Evolutionary conservation across 2,888 invertebrate genomes (phyloP), one percentile per base, ranked within the genome.

Genomic region (Parnassius glacialis): DNA sequence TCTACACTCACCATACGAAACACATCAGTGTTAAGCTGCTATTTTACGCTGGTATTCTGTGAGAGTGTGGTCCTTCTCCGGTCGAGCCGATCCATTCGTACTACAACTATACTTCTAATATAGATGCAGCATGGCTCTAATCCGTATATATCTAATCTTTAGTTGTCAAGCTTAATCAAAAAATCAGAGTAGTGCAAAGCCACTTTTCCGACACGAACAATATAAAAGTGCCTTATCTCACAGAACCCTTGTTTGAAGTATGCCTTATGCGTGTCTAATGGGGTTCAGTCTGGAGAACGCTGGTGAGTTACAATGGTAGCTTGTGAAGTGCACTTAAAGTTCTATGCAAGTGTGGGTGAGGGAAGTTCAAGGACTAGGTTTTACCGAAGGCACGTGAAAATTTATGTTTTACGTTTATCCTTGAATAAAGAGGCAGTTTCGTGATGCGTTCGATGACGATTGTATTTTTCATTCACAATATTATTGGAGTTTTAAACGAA

Each of bases 191-290:
- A 47, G 52, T 57, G 48, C 44, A 51, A 25, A 57, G 57, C 48
- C 52, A 13, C 48, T 53, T 25, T 50, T 50, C 25, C 3, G 34
- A 0, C 3, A 25, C 16, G 45, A 61, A 61, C 52, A 61, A 61
- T 57, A 43, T 16, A 52, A 51, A 51, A 42, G 41, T 54, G 45
- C 41, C 44, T 42, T 51, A 53, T 58, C 58, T 58, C 58, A 62
- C 62, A 45, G 16, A 48, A 56, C 43, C 51, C 63, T 63, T 45
- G 20, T 48, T 43, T 59, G 55, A 48, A 63, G 63, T 56, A 56
- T 52, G 59, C 56, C 59, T 59, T 56, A 63, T 59, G 63, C 59
- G 63, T 63, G 55, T 59, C 59, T 59, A 63, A 63, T 63, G 63
- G 63, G 56, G 50, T 42, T 41, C 52, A 63, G 59, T 59, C 59